Evolutionary conservation across 30 jellyfish, hydroid and myxozoan species (phyloP).

Genomic region (Rhopilema esculentum): DNA sequence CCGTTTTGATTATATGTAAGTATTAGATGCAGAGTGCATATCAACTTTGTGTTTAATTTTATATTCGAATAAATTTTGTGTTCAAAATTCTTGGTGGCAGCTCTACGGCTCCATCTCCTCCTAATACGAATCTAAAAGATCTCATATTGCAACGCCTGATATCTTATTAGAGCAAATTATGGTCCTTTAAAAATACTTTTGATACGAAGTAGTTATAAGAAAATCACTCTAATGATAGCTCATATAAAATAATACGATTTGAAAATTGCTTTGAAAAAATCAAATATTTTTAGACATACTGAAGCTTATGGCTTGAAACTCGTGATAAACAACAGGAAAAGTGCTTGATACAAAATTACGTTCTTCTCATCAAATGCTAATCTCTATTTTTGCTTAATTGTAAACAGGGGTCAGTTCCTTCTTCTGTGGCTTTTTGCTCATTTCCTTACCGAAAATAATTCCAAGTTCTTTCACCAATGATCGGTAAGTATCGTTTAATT

Average conservation of each 20-base stretch:
- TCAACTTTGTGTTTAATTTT: neutral
- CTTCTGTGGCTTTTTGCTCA: conserved; percentile 46
- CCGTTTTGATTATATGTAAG: conserved; percentile 51
- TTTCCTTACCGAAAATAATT: conserved; percentile 16
- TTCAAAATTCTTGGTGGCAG: neutral
- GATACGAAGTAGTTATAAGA: no score
- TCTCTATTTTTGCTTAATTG: neutral
- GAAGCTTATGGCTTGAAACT: no score
- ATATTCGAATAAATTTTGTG: neutral
- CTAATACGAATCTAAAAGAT: no score
- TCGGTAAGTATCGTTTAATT: conserved; percentile 26
- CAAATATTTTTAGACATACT: no score
- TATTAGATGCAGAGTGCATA: neutral
- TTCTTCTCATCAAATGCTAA: neutral
- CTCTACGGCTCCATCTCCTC: neutral
- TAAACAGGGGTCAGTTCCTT: conserved; percentile 58
- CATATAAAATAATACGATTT: no score
- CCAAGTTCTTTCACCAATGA: conserved; percentile 41
- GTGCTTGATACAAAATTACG: neutral
- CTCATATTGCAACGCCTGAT: no score
- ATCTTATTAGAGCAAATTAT: no score
- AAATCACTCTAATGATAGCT: no score
- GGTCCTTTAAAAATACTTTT: no score
- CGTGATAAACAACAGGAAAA: no score
- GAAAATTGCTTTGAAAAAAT: no score